Evolutionary conservation across 2,113 vertebrate genomes (phyloP).

Genomic region (Acanthisitta chloris): DNA sequence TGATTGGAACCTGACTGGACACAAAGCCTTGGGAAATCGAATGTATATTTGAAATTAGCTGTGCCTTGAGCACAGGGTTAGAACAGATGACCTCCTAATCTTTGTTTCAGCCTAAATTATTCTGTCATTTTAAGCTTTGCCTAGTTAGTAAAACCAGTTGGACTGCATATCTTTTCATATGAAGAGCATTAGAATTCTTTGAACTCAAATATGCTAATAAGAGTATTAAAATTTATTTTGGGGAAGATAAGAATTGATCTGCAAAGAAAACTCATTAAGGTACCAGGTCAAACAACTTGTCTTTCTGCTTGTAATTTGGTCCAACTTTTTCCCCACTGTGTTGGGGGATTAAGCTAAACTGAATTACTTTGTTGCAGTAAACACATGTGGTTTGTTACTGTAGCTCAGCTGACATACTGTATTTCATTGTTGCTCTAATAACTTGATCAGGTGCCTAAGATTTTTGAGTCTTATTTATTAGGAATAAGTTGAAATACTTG

Average conservation of each 20-base stretch:
- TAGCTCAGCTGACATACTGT: not conserved
- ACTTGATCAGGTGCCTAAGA: not conserved
- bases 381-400: not conserved
- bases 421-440: not conserved
- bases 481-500: not conserved
- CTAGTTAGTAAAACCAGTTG: not conserved
- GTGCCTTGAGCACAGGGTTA: not conserved
- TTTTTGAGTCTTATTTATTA: not conserved
- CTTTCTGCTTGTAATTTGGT: not conserved
- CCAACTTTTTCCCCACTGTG: not conserved
- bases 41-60: not conserved
- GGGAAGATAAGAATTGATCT: not conserved
- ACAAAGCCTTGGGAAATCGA: not conserved
- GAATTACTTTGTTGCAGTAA: not conserved
- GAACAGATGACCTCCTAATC: not conserved
- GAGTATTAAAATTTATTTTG: not conserved
- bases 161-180: not conserved
- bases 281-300: not conserved
- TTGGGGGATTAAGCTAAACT: not conserved
- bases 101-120: not conserved
- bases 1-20: not conserved
- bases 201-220: not conserved
- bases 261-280: not conserved
- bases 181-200: not conserved
- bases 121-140: not conserved